Conservation (phyloP, 2,113 vertebrate species). For the Petromus typicus region DNA sequence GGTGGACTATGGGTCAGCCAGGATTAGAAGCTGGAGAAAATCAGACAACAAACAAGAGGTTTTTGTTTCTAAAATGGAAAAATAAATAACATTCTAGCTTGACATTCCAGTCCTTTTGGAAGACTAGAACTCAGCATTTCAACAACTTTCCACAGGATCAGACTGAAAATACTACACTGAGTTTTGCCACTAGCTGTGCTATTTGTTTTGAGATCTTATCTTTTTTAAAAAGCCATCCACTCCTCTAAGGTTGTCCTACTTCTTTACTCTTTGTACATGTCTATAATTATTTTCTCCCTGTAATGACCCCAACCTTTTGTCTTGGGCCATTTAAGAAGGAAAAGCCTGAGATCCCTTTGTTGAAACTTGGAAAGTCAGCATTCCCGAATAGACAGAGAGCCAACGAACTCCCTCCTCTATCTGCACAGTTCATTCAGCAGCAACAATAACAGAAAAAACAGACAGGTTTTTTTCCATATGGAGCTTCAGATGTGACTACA, state of each 20-base stretch:
- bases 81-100: conserved; percentile 29
- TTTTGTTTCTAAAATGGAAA: conserved; percentile 50
- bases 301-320: conserved; percentile 50
- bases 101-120: conserved; percentile 24
- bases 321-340: conserved; percentile 32
- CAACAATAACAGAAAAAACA: neutral
- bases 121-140: conserved; percentile 2
- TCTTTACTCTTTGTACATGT: conserved; percentile 43
- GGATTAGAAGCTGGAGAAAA: conserved; percentile 16
- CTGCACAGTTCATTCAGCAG: conserved; percentile 51
- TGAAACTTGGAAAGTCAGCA: conserved; percentile 46
- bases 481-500: conserved; percentile 36
- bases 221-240: neutral
- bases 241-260: conserved; percentile 29
- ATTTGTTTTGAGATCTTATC: conserved; percentile 14
- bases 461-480: neutral
- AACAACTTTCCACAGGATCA: neutral
- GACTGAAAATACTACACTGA: neutral
- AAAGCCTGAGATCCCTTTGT: conserved; percentile 50
- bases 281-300: conserved; percentile 28
- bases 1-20: neutral
- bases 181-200: neutral
- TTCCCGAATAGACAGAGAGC: neutral
- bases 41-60: conserved; percentile 35
- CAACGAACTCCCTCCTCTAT: neutral